A percentile compares a stretch with the other conserved stretches of the same genome.
Evolutionary conservation across 2,797 vertebrate genomes (phyloP).

Genomic region (Sebastes cheni): DNA sequence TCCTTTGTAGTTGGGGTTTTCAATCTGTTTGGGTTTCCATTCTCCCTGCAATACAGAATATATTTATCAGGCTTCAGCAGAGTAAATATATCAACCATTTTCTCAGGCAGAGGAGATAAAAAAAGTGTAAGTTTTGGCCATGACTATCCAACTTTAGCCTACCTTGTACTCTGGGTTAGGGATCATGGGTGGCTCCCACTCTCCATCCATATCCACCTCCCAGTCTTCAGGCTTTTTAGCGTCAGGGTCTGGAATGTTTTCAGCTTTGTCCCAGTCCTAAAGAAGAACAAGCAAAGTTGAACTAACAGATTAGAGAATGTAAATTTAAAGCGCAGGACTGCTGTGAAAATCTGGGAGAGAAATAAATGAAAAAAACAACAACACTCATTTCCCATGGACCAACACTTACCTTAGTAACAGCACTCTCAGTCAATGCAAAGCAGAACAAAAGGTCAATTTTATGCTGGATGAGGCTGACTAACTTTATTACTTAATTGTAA

Average conservation of each 20-base stretch:
- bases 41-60: slow-evolving; percentile 75
- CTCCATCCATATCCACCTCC: slow-evolving; percentile 97
- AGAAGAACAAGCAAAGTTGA: not conserved
- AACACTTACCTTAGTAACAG: not conserved
- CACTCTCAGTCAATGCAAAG: not conserved
- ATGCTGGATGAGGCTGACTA: too few species aligned
- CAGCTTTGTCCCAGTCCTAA: slow-evolving; percentile 93
- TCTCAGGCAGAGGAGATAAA: not conserved
- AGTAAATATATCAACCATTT: not conserved
- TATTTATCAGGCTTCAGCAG: not conserved
- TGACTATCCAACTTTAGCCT: not conserved
- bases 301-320: not conserved
- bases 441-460: not conserved
- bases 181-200: slow-evolving; percentile 96
- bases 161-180: slow-evolving; percentile 96
- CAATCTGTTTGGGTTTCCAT: slow-evolving; percentile 85
- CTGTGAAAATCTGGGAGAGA: not conserved
- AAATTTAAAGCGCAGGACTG: not conserved
- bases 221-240: slow-evolving; percentile 96
- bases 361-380: not conserved
- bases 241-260: slow-evolving; percentile 95
- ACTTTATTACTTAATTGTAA: not conserved
- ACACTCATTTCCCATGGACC: not conserved
- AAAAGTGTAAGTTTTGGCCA: not conserved
- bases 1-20: slow-evolving; percentile 86